Evolutionary conservation across 1,140 invertebrate species (phyloP), one percentile per base, ranked within the genome.

Genomic region (Galleria mellonella): DNA sequence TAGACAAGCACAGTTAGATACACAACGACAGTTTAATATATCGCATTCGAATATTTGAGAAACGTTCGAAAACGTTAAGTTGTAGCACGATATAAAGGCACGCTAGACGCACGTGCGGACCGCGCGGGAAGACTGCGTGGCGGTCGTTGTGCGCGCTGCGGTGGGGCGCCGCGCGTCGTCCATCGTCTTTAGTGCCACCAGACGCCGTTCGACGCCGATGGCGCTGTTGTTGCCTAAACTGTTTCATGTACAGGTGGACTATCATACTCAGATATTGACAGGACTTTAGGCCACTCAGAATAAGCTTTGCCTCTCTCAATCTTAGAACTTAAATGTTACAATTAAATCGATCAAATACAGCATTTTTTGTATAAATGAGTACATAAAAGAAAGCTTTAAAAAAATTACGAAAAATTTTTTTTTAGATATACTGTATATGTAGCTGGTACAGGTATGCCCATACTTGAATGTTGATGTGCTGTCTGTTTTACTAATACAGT

Each of bases 41-140:
- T 50, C 11, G 41, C 68, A 65, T 57, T 52, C 53, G 51, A 31
- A 23, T 50, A 58, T 52, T 62, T 64, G 33, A 41, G 63, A 52
- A 60, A 66, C 50, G 47, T 59, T 59, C 62, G 57, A 56, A 53
- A 58, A 58, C 45, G 45, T 51, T 44, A 39, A 48, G 28, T 43
- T 32, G 44, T 40, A 50, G 53, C 45, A 48, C 51, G 48, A 49
- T 67, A 57, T 65, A 32, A 56, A 65, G 56, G 62, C 63, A 72
- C 73, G 70, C 75, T 76, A 72, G 70, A 68, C 63, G 68, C 81
- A 84, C 76, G 81, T 81, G 78, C 70, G 77, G 65, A 39, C 62
- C 71, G 76, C 81, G 81, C 77, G 77, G 76, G 74, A 84, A 84
- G 81, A 84, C 81, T 84, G 81, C 81, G 81, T 84, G 81, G 81